Base-by-base conservation (phyloP, 2,113 vertebrate species). In the Mustelus asterias region DNA sequence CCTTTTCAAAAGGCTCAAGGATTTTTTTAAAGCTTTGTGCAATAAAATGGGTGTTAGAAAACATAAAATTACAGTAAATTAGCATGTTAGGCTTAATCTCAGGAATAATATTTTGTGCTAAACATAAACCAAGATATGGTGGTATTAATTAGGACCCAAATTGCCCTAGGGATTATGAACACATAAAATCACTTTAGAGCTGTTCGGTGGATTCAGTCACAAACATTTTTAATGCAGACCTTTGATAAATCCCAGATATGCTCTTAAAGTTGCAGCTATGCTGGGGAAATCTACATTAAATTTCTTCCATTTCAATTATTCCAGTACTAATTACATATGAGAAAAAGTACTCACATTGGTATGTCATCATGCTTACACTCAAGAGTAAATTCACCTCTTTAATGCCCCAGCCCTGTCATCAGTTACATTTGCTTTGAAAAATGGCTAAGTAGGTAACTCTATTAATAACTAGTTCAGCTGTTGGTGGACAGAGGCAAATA, bases 81-180 rank as follows among this genome's bases (percentile, higher is more conserved):
- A n/a, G 33, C 5, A 67, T 67, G 24, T 41, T 69, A 44, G 54
- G 65, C 65, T 70, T 67, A 65, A 89, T 65, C 89, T 37, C 37
- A 54, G 44, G 41, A n/a, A 72, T 72, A 54, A 29, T 41, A 44
- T 76, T 76, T 95, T 72, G 69, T 54, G 48, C n/a, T 93, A 63
- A n/a, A 93, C 60, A 93, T 93, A 65, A 93, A 67, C 89, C 69
- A 95, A 48, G 69, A 70, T 54, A 95, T 29, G 22, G 22, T 72
- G 94, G 94, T 72, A 95, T 72, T 72, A 95, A 76, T 72, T 76
- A 95, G 69, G 41, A 95, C 41, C 1, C 41, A 94, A 94, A 14
- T 33, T 95, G 41, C 94, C 41, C 41, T 33, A 6, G 44, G 44
- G 41, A 72, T 95, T 76, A 95, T 72, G 18, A 44, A 95, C 22